Conservation (phyloP, 1,140 invertebrate genomes). For the Atta cephalotes region DNA sequence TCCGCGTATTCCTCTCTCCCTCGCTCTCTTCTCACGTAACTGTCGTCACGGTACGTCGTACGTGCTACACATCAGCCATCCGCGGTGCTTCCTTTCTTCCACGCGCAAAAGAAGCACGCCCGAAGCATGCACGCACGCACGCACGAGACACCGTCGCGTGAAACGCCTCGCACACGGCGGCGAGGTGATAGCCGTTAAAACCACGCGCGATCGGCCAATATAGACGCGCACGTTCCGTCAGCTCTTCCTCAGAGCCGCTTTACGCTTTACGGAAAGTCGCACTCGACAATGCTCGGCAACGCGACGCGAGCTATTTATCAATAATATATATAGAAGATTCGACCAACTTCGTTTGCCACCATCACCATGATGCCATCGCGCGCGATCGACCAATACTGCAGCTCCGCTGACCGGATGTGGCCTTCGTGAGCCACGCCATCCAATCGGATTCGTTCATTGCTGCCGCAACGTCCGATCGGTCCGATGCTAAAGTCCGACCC, state of each 20-base stretch:
- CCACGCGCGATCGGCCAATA: neutral
- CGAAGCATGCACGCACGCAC: neutral
- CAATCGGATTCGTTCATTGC: too few species aligned
- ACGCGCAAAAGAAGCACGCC: constrained; percentile 19
- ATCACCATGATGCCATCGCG: constrained; percentile 68
- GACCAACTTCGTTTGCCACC: constrained; percentile 74
- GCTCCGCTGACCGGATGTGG: constrained; percentile 78
- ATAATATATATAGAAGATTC: constrained; percentile 76
- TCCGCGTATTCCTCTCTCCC: neutral
- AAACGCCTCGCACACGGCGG: constrained; percentile 13
- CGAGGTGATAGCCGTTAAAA: constrained; percentile 5
- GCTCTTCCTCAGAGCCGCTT: constrained; percentile 8
- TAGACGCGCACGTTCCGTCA: constrained; percentile 9
- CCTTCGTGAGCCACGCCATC: constrained; percentile 71
- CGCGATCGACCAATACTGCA: constrained; percentile 79
- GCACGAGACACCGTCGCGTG: neutral
- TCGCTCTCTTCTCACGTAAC: constrained; percentile 44
- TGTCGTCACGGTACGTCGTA: constrained; percentile 54
- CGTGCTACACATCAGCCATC: neutral
- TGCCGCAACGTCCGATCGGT: too few species aligned
- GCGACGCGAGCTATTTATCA: constrained; percentile 74
- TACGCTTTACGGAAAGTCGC: constrained; percentile 53
- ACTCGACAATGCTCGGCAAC: constrained; percentile 68
- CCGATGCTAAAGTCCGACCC: constrained; percentile 68
- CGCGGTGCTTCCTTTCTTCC: constrained; percentile 3